Evolutionary conservation across 2,797 vertebrate species (phyloP), one percentile per base, ranked within the genome.

Genomic region (Acanthiza pusilla): DNA sequence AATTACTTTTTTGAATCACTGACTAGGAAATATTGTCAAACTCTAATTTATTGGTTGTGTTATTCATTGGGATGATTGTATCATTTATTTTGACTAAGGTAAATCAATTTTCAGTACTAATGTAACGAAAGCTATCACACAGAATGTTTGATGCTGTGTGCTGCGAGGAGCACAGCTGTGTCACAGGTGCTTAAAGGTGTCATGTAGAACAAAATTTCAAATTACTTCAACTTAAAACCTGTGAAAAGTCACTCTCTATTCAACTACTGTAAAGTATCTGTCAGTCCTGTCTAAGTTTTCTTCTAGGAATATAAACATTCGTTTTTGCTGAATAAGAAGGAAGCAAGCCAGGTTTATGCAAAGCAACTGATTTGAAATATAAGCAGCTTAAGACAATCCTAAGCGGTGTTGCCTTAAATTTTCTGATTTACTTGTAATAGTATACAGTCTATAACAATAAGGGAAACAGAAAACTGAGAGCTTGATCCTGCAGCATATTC

Each of bases 1-100:
- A 85, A 88, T 42, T 5, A 66, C 17, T 74, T 78, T 86, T 65
- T 16, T 12, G 1, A 87, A 54, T 76, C 60, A 48, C 13, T 67
- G 32, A 47, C 61, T 83, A 48, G 16, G 83, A 78, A 88, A 62
- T 13, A 63, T 1, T 74, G 54, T 42, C 40, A 75, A 88, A 67
- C 34, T 66, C 26, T 63, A 74, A 91, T 71, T 92, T 80, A 83
- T 66, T 47, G 61, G 34, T 32, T 89, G n/a, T 63, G 32, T 19
- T 76, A 70, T 89, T 89, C 93, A 83, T 83, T 72, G 82, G 43
- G 45, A 78, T n/a, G 45, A 60, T n/a, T 48, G 22, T 42, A 66
- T 88, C 15, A 78, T 75, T 88, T 91, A 85, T 80, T 93, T 94
- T 88, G 66, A 93, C 38, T 92, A 78, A 36, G 30, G 7, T 18